Percentiles rank a stretch among this genome's conserved stretches.
Conservation (phyloP, 2,888 invertebrate genomes). For the Nomada hirtipes region DNA sequence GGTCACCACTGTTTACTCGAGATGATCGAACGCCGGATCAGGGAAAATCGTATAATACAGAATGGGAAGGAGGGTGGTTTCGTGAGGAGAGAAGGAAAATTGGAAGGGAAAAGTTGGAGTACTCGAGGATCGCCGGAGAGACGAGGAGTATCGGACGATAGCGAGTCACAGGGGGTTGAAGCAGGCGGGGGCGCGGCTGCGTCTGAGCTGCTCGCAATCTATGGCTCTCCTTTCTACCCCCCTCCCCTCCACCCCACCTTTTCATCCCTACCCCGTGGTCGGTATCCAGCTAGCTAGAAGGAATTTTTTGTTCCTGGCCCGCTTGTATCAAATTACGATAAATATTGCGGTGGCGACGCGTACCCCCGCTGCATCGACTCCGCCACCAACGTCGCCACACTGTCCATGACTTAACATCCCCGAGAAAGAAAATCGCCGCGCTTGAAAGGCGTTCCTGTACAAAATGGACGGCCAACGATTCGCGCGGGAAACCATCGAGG, state of each 20-base stretch:
- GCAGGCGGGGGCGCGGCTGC: slow-evolving; percentile 78
- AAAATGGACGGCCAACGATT: slow-evolving; percentile 60
- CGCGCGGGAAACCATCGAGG: slow-evolving; percentile 13
- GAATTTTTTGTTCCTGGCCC: slow-evolving; percentile 78
- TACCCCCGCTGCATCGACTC: slow-evolving; percentile 51
- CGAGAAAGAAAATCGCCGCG: slow-evolving; percentile 62
- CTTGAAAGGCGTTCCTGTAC: slow-evolving; percentile 62
- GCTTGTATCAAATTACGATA: slow-evolving; percentile 83
- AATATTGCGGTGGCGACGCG: slow-evolving; percentile 80
- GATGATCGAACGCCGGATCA: slow-evolving; percentile 77
- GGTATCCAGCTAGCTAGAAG: slow-evolving; percentile 65
- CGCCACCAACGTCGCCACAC: slow-evolving; percentile 27
- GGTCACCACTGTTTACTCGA: slow-evolving; percentile 76
- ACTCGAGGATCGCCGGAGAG: slow-evolving; percentile 56
- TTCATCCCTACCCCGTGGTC: slow-evolving; percentile 61
- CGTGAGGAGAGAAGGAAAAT: slow-evolving; percentile 1
- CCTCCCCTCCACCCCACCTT: slow-evolving; percentile 65
- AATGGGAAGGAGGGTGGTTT: slow-evolving; percentile 16
- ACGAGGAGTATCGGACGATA: slow-evolving; percentile 72
- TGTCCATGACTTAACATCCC: slow-evolving; percentile 61
- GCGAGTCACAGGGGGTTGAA: slow-evolving; percentile 66
- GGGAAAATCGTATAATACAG: slow-evolving; percentile 57
- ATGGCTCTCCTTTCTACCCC: slow-evolving; percentile 75
- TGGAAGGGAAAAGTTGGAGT: slow-evolving; percentile 59
- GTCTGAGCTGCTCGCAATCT: slow-evolving; percentile 81